Evolutionary conservation across 2,888 invertebrate genomes (phyloP).

Genomic region (Sphinx pinastri): DNA sequence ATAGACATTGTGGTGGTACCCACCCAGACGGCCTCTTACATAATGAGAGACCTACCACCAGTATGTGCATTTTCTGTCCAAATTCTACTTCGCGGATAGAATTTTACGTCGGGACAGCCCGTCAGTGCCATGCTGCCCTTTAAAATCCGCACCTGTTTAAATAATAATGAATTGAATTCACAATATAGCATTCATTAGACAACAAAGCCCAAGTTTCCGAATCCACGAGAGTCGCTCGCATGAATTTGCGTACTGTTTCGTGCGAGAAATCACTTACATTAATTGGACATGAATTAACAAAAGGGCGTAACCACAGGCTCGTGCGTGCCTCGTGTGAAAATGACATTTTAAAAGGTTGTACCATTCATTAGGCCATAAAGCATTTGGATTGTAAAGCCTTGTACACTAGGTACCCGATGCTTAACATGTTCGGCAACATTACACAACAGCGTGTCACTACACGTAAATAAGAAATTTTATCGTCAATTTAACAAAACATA

Average conservation of each 20-base stretch:
- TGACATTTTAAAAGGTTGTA: slow-evolving; percentile 16
- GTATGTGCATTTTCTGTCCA: too few relatives aligned
- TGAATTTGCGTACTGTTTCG: neutral
- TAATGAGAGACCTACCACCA: too few relatives aligned
- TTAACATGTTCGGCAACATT: too few relatives aligned
- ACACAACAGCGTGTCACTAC: too few relatives aligned
- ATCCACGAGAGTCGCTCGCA: slow-evolving; percentile 22
- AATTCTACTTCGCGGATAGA: too few relatives aligned
- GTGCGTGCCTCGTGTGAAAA: slow-evolving; percentile 19
- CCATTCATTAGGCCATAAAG: slow-evolving; percentile 8
- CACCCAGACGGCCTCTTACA: too few relatives aligned
- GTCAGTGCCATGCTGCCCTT: too few relatives aligned
- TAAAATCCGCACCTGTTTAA: neutral
- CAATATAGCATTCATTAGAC: slow-evolving; percentile 41
- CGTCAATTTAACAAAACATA: too few relatives aligned
- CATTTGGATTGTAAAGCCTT: neutral
- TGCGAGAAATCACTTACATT: slow-evolving; percentile 32
- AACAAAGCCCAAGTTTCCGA: slow-evolving; percentile 40
- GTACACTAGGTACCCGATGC: neutral
- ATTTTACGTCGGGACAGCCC: too few relatives aligned
- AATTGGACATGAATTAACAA: slow-evolving; percentile 26
- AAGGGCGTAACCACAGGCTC: slow-evolving; percentile 13
- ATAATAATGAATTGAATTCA: slow-evolving; percentile 26
- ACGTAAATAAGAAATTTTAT: too few relatives aligned
- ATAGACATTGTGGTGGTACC: too few relatives aligned